Conservation (phyloP, 2,888 invertebrate species). For the Pachydiplax longipennis region DNA sequence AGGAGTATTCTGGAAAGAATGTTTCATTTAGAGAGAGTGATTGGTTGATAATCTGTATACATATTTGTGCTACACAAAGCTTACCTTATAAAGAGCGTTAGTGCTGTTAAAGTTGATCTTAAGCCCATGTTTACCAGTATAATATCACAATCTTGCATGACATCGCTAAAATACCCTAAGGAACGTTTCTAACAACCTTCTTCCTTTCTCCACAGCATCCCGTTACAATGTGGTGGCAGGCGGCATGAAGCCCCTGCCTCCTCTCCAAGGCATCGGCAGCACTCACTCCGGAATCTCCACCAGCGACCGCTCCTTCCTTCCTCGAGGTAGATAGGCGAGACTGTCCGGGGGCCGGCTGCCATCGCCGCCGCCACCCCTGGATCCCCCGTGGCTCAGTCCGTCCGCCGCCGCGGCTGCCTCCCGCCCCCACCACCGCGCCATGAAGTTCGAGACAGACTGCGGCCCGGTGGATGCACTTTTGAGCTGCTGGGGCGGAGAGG, state of each 20-base stretch:
- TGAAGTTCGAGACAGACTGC: conserved; percentile 46
- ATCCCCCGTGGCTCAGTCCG: conserved; percentile 47
- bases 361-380: conserved; percentile 42
- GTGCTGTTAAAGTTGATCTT: too few species aligned
- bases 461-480: conserved; percentile 43
- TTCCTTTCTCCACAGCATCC: not conserved
- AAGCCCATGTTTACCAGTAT: too few species aligned
- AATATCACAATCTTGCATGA: too few species aligned
- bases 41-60: too few species aligned
- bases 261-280: not conserved
- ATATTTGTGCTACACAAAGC: too few species aligned
- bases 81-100: too few species aligned
- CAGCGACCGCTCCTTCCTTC: not conserved
- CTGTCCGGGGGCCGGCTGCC: conserved; percentile 34
- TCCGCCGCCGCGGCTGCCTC: conserved; percentile 20
- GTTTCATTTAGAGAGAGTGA: too few species aligned
- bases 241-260: conserved; percentile 38
- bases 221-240: conserved; percentile 6
- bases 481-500: conserved; percentile 45
- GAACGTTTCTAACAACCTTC: not conserved
- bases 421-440: conserved; percentile 20
- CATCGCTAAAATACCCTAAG: too few species aligned
- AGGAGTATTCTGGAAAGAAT: too few species aligned
- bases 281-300: not conserved
- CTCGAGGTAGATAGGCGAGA: not conserved